Evolutionary conservation across 2,797 vertebrate genomes (phyloP), one percentile per base, ranked within the genome.

Genomic region (Sebastes jordani): DNA sequence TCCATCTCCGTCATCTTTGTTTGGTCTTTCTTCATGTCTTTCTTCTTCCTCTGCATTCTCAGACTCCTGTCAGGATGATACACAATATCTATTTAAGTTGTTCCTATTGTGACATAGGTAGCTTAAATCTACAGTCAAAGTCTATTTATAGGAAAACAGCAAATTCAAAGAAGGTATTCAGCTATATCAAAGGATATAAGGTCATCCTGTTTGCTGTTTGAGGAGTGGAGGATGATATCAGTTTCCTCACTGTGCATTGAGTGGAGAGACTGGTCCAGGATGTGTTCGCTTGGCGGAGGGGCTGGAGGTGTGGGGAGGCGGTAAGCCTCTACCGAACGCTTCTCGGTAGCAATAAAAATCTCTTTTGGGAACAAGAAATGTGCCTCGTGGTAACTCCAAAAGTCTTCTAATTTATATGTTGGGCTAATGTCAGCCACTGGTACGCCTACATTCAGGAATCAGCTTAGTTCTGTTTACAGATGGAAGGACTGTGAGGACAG

Each of bases 1-100:
- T 87, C 78, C 77, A 83, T 92, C 85, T 89, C 79, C 75, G 25
- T 67, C 76, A 58, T 83, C 73, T 76, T 80, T 76, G 36, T 68
- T 84, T 79, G 71, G 69, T 83, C 46, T 83, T 71, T 80, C 73
- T 66, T 83, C 63, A 66, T 76, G 72, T 83, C 56, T 84, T 71
- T 82, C 76, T 72, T 84, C 59, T 66, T 79, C 72, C 32, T 78
- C 86, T 73, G 29, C 59, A 60, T 49, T 76, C 62, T 83, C 61
- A 65, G 66, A 78, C 18, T 85, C 76, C 89, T 86, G 78, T 70
- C 69, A 81, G 36, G 68, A 75, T 20, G 76, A 81, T 9, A 85
- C 27, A 79, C 11, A 69, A 52, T 70, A 76, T 83, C 4, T 80
- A 25, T 67, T 63, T 70, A 64, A 60, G 27, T 61, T 64, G 68